Evolutionary conservation across 2,797 vertebrate genomes (phyloP), one percentile per base, ranked within the genome.

Genomic region (Melanogrammus aeglefinus): DNA sequence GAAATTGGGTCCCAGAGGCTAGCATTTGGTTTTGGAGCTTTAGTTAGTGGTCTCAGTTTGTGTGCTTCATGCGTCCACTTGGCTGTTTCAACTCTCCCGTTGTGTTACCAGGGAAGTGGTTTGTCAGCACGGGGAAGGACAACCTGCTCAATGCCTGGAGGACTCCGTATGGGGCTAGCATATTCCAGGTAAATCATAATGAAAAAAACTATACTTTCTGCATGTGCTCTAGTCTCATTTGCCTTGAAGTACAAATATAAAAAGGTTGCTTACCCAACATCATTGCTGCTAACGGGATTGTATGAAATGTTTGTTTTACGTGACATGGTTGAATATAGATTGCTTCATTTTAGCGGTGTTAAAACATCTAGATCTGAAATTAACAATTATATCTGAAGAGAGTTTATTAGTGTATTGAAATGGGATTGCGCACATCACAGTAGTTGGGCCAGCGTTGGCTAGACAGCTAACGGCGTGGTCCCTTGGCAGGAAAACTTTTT

Each of bases 81-180:
- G 47, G 14, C 57, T 21, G n/a, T 63, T 21, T 63, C 57, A 63
- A n/a, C 21, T 63, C 57, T n/a, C 6, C 57, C 10, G 10, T 77
- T 91, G 75, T 83, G 77, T 88, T 77, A 36, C 75, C 90, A 95
- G 95, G 95, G 86, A 96, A 96, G 94, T 95, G 95, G 95, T 96
- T 96, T 81, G 95, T 96, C 86, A 96, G 95, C 91, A 96, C 95
- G 57, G 95, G 95, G 80, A 96, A 96, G 88, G 95, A 96, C 91
- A 96, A 96, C 82, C 92, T 96, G 82, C 92, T 96, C 82, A 96
- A 96, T 29, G 95, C 95, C 70, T 96, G 95, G 95, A 94, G 95
- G 92, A 96, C 95, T 84, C 95, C 95, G 24, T 96, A 96, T 36
- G 95, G 95, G 4, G 95, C 95, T 88, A 96, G 95, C 91, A 96